Evolutionary conservation across 2,797 vertebrate genomes (phyloP).

Genomic region (Vultur gryphus): DNA sequence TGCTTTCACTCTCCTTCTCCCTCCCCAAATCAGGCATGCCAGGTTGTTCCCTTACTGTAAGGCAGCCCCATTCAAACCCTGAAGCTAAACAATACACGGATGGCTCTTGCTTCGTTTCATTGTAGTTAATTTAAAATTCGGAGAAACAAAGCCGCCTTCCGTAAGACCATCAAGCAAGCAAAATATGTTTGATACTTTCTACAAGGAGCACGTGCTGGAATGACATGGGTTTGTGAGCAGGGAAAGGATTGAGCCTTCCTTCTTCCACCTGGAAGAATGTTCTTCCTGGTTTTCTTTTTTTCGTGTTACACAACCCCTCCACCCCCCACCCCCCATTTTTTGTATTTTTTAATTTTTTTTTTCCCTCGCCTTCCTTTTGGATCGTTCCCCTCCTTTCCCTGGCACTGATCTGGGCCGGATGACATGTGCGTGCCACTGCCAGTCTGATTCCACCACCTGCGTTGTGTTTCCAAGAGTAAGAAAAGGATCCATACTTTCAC

Average conservation of each 20-base stretch:
- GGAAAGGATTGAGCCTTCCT: background rate
- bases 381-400: background rate
- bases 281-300: background rate
- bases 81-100: background rate
- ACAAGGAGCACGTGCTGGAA: background rate
- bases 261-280: background rate
- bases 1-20: background rate
- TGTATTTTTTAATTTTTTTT: background rate
- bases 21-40: background rate
- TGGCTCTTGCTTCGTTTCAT: background rate
- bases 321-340: fast-evolving
- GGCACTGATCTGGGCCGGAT: background rate
- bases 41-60: background rate
- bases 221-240: fast-evolving
- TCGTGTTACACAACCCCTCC: fast-evolving
- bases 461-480: background rate
- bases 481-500: background rate
- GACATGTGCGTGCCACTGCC: background rate
- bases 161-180: background rate
- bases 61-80: background rate
- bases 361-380: background rate
- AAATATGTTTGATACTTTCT: background rate
- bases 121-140: background rate
- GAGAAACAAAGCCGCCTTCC: background rate
- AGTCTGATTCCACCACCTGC: background rate